Conservation (phyloP, 2,113 vertebrate genomes). For the Amphiprion ocellaris region DNA sequence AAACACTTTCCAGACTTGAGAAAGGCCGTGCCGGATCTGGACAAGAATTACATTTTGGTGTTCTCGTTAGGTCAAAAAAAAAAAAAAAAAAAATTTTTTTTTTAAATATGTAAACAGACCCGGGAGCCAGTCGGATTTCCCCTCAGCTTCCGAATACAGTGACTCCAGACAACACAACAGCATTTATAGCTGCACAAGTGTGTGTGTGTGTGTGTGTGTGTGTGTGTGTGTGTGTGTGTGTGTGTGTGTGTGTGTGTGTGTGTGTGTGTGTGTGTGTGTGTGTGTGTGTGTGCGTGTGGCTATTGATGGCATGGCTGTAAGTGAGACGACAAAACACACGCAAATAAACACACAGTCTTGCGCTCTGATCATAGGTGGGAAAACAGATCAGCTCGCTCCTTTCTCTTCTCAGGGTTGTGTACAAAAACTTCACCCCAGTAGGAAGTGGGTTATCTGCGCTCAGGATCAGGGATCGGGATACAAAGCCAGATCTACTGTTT, state of each 20-base stretch:
- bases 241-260: neutral
- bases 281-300: neutral
- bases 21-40: neutral
- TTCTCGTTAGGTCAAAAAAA: neutral
- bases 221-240: neutral
- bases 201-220: constrained; percentile 1
- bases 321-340: constrained; percentile 42
- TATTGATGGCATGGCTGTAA: constrained; percentile 45
- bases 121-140: neutral
- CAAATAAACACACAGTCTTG: constrained; percentile 24
- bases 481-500: constrained; percentile 16
- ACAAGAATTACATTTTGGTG: neutral
- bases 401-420: constrained; percentile 29
- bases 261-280: constrained; percentile 7
- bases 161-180: constrained; percentile 19
- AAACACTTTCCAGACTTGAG: neutral
- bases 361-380: constrained; percentile 39
- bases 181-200: constrained; percentile 23
- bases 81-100: neutral
- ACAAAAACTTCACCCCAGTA: constrained; percentile 48
- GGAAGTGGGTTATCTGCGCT: constrained; percentile 50
- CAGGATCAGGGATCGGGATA: constrained; percentile 39
- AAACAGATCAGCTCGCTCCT: constrained; percentile 19
- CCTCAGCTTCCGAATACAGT: neutral
- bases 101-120: neutral